Conservation (phyloP, 1,140 invertebrate genomes). For the Potamilus streckersoni region DNA sequence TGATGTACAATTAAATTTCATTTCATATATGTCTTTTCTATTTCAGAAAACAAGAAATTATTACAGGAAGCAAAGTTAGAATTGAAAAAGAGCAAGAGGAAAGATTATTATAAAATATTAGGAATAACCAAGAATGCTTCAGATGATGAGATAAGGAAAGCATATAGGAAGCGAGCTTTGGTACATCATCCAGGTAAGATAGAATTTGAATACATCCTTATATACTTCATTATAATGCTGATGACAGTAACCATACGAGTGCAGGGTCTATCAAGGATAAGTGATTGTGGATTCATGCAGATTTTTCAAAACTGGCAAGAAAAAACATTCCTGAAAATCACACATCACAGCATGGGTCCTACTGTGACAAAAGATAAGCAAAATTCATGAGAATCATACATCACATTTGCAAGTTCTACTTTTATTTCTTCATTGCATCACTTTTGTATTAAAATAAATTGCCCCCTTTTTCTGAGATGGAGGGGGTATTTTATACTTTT, state of each 20-base stretch:
- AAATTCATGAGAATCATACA: no score
- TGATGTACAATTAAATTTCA: no score
- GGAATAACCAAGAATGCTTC: constrained; percentile 86
- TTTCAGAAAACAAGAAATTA: constrained; percentile 64
- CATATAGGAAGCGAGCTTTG: constrained; percentile 93
- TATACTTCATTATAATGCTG: neutral
- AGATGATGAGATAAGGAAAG: constrained; percentile 94
- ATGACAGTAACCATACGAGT: neutral
- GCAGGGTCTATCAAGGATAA: neutral
- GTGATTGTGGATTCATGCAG: neutral
- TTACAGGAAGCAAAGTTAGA: constrained; percentile 88
- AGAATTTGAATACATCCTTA: neutral
- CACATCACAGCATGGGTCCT: no score
- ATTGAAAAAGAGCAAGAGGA: constrained; percentile 76
- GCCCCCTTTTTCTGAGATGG: no score
- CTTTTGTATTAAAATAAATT: no score
- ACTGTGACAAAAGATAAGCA: no score
- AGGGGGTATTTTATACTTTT: no score
- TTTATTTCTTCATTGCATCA: no score
- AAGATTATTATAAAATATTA: constrained; percentile 97
- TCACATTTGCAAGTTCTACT: no score
- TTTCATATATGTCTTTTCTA: constrained; percentile 5
- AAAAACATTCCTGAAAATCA: neutral
- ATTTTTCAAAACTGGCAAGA: neutral
- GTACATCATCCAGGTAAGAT: constrained; percentile 97